Evolutionary conservation across 2,888 invertebrate species (phyloP).

Genomic region (Rhynchonema sp.): DNA sequence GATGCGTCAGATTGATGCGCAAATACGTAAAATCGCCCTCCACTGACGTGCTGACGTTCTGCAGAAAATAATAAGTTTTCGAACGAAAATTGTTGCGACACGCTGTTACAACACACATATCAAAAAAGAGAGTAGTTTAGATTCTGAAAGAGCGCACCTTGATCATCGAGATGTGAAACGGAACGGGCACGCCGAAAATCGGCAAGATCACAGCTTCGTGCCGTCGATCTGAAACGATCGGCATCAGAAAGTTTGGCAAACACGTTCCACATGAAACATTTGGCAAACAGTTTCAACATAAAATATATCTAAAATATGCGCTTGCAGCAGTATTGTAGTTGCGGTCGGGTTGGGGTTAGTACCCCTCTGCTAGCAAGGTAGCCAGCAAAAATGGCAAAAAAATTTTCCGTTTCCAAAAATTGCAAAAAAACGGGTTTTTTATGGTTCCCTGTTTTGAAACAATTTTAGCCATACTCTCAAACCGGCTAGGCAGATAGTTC

Average conservation of each 20-base stretch:
- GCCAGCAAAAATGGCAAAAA: background rate
- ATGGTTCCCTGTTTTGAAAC: too few relatives aligned
- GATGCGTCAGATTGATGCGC: constrained; percentile 90
- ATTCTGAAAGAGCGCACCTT: constrained; percentile 45
- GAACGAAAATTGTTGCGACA: background rate
- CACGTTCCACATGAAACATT: too few relatives aligned
- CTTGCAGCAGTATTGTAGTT: too few relatives aligned
- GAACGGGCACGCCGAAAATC: constrained; percentile 81
- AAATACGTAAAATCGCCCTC: constrained; percentile 98
- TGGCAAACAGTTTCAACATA: too few relatives aligned
- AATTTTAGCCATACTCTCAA: too few relatives aligned
- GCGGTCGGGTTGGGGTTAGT: too few relatives aligned
- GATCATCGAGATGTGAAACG: constrained; percentile 94
- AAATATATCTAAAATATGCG: too few relatives aligned
- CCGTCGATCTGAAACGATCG: constrained; percentile 64
- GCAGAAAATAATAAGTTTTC: background rate
- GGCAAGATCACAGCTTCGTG: constrained; percentile 90
- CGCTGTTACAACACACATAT: background rate
- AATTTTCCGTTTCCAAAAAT: too few relatives aligned
- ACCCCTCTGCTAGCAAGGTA: background rate
- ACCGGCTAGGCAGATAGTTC: too few relatives aligned
- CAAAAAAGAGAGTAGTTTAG: too few relatives aligned
- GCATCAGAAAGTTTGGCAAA: background rate
- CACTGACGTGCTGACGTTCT: constrained; percentile 87
- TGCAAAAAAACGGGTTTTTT: too few relatives aligned